These are phyloP conservation scores for Xenus cinereus DNA, from an alignment of 2,113 vertebrate genomes.

Conservation along the genomic window DNA sequence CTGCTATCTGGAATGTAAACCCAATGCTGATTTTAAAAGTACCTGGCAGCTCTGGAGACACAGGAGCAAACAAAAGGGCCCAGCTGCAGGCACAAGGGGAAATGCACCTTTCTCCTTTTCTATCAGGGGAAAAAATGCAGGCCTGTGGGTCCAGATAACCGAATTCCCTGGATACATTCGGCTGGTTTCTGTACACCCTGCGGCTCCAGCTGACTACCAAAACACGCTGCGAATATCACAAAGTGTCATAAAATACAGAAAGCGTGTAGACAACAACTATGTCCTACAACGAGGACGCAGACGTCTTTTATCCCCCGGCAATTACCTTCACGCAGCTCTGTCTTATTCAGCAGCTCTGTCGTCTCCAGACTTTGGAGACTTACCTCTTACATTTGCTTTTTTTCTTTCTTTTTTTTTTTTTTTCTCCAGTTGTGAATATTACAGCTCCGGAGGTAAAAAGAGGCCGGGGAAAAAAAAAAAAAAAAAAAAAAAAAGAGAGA, in stretches of 20 bases:
- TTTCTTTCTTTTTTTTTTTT: not conserved
- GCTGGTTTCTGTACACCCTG: not conserved
- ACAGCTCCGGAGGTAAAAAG: constrained; percentile 2
- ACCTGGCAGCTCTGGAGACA: not conserved
- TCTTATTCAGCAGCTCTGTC: constrained; percentile 1
- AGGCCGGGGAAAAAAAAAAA: not conserved
- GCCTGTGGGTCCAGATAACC: not conserved
- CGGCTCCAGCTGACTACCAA: not conserved
- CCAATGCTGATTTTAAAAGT: not conserved
- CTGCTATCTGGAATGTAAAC: not conserved
- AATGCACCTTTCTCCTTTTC: not conserved
- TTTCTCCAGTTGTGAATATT: not conserved
- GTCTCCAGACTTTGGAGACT: not conserved
- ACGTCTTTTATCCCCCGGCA: not conserved
- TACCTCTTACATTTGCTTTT: not conserved
- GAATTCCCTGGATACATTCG: not conserved
- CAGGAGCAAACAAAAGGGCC: not conserved
- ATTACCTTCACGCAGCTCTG: not conserved
- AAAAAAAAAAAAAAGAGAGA: constrained; percentile 28
- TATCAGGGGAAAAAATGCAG: not conserved
- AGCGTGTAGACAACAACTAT: not conserved
- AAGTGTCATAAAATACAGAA: not conserved
- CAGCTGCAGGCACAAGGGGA: not conserved
- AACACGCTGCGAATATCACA: not conserved
- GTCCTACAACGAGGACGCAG: not conserved